A percentile compares a stretch with the other conserved stretches of the same genome.
phyloP scores from a whole-genome alignment of 1,140 invertebrate genomes.

The Trachelipus rathkii region DNA sequence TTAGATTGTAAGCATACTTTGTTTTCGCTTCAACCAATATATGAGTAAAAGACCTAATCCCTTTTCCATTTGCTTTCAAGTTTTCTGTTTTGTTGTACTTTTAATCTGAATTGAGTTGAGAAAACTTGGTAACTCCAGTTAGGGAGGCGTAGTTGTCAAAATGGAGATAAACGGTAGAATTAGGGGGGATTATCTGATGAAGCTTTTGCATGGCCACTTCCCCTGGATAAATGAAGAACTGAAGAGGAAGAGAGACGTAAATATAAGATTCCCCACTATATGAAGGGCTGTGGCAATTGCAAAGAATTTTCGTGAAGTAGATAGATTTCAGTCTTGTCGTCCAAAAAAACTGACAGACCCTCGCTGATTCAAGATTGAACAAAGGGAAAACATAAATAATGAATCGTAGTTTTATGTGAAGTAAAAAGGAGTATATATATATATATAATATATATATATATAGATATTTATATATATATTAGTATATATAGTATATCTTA shows the following conservation, averaged over 20 bases:
- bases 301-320: conserved; percentile 60
- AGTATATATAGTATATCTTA: too few relatives aligned
- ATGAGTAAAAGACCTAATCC: conserved; percentile 70
- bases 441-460: too few relatives aligned
- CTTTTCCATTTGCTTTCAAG: conserved; percentile 58
- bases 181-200: conserved; percentile 20
- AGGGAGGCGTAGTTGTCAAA: conserved; percentile 88
- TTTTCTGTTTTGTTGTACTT: conserved; percentile 82
- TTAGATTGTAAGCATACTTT: conserved; percentile 69
- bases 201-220: conserved; percentile 20
- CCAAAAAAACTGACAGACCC: too few relatives aligned
- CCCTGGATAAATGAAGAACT: conserved; percentile 3
- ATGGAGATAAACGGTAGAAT: conserved; percentile 65
- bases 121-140: conserved; percentile 91
- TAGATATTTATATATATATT: too few relatives aligned
- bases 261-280: conserved; percentile 54
- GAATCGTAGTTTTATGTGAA: too few relatives aligned
- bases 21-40: conserved; percentile 74
- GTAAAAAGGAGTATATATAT: too few relatives aligned
- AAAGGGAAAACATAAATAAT: too few relatives aligned
- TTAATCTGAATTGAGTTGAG: conserved; percentile 79
- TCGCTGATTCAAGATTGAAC: too few relatives aligned
- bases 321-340: conserved; percentile 72
- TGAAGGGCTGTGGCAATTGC: conserved; percentile 65
- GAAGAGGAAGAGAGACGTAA: not conserved